These are phyloP conservation scores for Tetranychus truncatus DNA, from an alignment of 2,888 invertebrate species.

Conservation along the genomic window DNA sequence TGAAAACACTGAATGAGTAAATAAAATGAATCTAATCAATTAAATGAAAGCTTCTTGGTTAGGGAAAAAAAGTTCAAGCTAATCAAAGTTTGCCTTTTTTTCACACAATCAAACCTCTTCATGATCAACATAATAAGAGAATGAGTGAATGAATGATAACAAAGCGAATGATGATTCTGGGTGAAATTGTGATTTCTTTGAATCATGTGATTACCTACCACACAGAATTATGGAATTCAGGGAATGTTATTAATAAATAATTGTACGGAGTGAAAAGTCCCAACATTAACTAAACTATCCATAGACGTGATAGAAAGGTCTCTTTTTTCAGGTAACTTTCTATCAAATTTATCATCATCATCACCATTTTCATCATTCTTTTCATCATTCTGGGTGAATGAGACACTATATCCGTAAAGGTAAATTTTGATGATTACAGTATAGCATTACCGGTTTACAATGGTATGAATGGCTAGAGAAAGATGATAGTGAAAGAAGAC, in stretches of 20 bases:
- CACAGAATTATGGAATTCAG: background rate
- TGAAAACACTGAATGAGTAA: background rate
- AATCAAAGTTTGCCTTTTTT: background rate
- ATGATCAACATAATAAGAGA: background rate
- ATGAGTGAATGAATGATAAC: background rate
- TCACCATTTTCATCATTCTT: background rate
- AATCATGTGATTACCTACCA: background rate
- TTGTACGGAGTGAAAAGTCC: background rate
- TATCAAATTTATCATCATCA: background rate
- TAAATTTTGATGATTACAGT: background rate
- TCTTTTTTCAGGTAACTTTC: background rate
- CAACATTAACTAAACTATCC: background rate
- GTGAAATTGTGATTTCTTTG: background rate
- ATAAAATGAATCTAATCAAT: background rate
- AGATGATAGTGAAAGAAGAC: background rate
- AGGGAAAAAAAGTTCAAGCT: background rate
- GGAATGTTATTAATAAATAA: background rate
- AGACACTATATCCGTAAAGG: background rate
- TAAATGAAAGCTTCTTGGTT: background rate
- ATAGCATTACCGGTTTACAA: background rate
- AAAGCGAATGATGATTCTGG: no score
- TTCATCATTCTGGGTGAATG: background rate
- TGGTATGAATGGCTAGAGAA: background rate
- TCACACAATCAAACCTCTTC: background rate
- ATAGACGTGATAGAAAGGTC: background rate